Base-by-base conservation (phyloP, 2,888 invertebrate genomes). In the Hololepta plana region DNA sequence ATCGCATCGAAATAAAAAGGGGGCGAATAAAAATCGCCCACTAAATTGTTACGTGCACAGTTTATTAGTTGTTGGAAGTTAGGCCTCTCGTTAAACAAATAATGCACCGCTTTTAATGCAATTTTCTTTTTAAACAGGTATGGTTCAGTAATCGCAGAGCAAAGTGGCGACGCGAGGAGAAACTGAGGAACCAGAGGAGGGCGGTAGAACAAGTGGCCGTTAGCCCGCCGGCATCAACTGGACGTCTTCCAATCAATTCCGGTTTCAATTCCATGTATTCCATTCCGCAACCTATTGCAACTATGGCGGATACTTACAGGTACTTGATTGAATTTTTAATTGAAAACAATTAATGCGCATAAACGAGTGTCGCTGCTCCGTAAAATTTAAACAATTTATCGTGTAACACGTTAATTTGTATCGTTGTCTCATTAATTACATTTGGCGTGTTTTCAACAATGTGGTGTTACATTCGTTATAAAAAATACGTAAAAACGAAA, bases 141-240 rank as follows among this genome's bases (percentile, higher is more conserved):
- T 99, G 98, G 98, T 99, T 99, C 60, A 95, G 93, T 36, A 98
- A 98, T 60, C 76, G 98, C 28, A 70, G 98, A 25, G 98, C 98
- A 40, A 98, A 99, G 64, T 96, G 95, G 93, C 74, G 98, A 27
- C 70, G 98, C 10, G 98, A 99, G 53, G 98, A 98, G 55, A 99
- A 99, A 58, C 67, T 98, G 32, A 72, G 96, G 27, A 93, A 85
- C 51, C 95, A 95, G 58, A 61, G 84, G 38, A 64, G 84, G 29
- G 63, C 64, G 32, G 64, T 63, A 19, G 65, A 66, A 46, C 64
- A 63, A 49, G 53, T 57, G 23, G 50, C 57, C n/a, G 45, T 55
- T 21, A 62, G 63, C 43, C 62, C 64, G 26, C 72, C 56, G 50
- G 62, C 62, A n/a, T 64, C 63, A 28, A 62, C 65, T 23, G 67